These are phyloP conservation scores for Macrocentrus cingulum DNA, from an alignment of 1,140 invertebrate species.

Conservation along the genomic window DNA sequence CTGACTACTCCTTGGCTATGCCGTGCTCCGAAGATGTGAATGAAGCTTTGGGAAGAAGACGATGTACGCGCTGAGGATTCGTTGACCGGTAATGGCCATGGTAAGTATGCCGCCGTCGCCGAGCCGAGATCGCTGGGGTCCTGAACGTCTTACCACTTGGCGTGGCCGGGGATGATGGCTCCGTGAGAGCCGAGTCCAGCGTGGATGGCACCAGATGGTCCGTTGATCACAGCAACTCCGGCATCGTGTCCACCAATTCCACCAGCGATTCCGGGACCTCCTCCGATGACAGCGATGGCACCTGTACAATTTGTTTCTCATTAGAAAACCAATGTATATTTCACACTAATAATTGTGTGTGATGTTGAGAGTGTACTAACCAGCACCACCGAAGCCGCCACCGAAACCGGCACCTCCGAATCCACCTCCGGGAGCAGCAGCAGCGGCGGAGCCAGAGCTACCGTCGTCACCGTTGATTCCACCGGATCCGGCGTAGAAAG, in stretches of 20 bases:
- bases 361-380: background rate
- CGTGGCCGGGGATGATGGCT: constrained; percentile 56
- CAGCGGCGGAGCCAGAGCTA: constrained; percentile 56
- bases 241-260: constrained; percentile 57
- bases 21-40: constrained; percentile 47
- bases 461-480: constrained; percentile 59
- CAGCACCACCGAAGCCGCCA: constrained; percentile 1
- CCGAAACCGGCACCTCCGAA: constrained; percentile 28
- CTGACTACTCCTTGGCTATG: constrained; percentile 33
- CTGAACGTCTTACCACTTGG: constrained; percentile 56
- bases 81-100: constrained; percentile 54
- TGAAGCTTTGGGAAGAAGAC: constrained; percentile 50
- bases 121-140: constrained; percentile 59
- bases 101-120: constrained; percentile 59
- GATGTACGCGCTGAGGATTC: constrained; percentile 53
- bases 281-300: constrained; percentile 57
- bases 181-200: constrained; percentile 58
- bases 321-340: background rate
- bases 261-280: constrained; percentile 50
- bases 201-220: constrained; percentile 59
- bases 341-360: no score
- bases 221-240: constrained; percentile 60
- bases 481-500: constrained; percentile 55
- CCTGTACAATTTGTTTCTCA: constrained; percentile 35
- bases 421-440: constrained; percentile 51